phyloP scores from a whole-genome alignment of 2,113 vertebrate species.

The Malurus melanocephalus region DNA sequence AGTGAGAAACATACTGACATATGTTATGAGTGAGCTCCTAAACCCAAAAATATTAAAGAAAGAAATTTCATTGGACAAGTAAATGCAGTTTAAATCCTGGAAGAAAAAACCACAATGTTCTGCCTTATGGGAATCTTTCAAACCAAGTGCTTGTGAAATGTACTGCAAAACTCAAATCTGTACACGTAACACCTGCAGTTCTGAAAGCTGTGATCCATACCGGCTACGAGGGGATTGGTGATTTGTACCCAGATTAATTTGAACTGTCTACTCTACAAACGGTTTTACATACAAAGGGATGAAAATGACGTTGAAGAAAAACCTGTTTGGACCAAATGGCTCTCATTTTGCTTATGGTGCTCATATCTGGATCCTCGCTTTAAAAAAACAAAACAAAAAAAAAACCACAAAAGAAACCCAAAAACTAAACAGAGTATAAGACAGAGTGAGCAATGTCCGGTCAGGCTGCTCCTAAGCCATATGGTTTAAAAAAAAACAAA shows the following conservation, averaged over 20 bases:
- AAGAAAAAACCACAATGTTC: accelerated
- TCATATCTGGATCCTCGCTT: neutral
- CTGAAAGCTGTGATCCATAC: neutral
- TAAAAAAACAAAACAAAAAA: neutral
- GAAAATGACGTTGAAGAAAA: neutral
- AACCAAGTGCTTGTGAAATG: neutral
- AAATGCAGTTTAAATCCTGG: neutral
- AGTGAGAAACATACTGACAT: neutral
- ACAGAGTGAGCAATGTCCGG: neutral
- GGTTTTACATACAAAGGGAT: neutral
- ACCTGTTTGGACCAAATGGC: neutral
- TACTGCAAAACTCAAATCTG: neutral
- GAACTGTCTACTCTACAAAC: neutral
- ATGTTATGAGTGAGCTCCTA: neutral
- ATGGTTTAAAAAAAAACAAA: neutral
- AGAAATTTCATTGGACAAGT: neutral
- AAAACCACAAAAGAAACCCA: no score
- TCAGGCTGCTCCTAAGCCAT: neutral
- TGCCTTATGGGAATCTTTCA: neutral
- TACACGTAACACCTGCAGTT: neutral
- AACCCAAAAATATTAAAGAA: neutral
- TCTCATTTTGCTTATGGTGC: neutral
- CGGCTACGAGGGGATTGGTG: neutral
- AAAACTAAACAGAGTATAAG: neutral
- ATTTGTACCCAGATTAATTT: neutral